These are phyloP conservation scores for Plebejus argus DNA, from an alignment of 2,888 invertebrate species.

Conservation along the genomic window DNA sequence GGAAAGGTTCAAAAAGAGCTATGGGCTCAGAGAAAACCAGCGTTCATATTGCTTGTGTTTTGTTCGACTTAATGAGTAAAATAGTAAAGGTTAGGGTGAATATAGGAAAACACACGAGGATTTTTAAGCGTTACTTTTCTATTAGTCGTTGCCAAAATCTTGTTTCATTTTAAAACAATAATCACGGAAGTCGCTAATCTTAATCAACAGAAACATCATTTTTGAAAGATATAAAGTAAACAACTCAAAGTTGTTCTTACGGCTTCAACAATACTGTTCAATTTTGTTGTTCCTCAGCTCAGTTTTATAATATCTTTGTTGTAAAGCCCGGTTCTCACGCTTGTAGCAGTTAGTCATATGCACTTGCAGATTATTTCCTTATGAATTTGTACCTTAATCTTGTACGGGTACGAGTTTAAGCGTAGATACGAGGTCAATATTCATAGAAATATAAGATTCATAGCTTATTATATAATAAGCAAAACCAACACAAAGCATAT, in stretches of 20 bases:
- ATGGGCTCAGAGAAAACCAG: background rate
- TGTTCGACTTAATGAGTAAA: too few relatives aligned
- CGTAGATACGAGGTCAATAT: background rate
- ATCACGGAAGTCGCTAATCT: conserved; percentile 8
- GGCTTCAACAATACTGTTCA: background rate
- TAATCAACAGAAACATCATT: background rate
- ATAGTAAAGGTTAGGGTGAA: background rate
- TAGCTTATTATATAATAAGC: too few relatives aligned
- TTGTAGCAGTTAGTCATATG: conserved; percentile 23
- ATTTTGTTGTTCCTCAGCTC: background rate
- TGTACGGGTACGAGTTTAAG: background rate
- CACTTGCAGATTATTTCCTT: conserved; percentile 25
- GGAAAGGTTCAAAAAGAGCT: background rate
- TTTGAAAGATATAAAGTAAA: background rate
- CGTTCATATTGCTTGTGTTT: background rate
- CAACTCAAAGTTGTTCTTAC: background rate
- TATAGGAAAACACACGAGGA: background rate
- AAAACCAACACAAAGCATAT: background rate
- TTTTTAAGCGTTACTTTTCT: background rate
- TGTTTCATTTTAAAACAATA: conserved; percentile 8
- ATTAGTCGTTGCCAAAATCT: background rate
- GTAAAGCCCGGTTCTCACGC: background rate
- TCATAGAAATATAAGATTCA: background rate
- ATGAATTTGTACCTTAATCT: background rate
- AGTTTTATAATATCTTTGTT: background rate